Conservation (phyloP, 2,888 invertebrate genomes). For the Himalopsyche anomala region DNA sequence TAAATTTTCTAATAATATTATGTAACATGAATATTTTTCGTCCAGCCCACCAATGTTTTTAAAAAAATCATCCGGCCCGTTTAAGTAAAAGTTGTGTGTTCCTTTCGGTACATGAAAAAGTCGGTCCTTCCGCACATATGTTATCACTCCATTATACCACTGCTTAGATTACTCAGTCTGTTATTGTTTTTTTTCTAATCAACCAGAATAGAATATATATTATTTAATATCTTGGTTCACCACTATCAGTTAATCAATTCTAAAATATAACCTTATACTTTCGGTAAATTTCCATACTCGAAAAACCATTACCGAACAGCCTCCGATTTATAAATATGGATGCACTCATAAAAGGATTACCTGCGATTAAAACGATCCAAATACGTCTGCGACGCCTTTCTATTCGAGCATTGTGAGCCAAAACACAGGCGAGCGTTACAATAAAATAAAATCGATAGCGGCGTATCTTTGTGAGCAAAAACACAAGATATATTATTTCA, state of each 20-base stretch:
- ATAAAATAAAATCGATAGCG: conserved; percentile 9
- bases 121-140: too few species aligned
- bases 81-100: too few species aligned
- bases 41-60: too few species aligned
- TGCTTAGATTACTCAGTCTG: too few species aligned
- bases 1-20: too few species aligned
- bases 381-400: conserved; percentile 18
- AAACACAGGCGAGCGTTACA: neutral
- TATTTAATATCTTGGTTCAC: too few species aligned
- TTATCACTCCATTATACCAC: too few species aligned
- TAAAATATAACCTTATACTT: neutral
- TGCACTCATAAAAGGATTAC: conserved; percentile 34
- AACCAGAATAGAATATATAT: too few species aligned
- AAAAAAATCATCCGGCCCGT: too few species aligned
- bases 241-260: neutral
- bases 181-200: too few species aligned
- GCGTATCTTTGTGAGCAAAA: conserved; percentile 19
- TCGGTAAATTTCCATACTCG: neutral
- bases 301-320: neutral
- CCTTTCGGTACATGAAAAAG: too few species aligned
- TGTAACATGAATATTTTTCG: too few species aligned
- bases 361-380: conserved; percentile 27
- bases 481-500: neutral
- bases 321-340: conserved; percentile 19
- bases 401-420: conserved; percentile 10